Percentiles rank a stretch among this genome's conserved stretches.
Evolutionary conservation across 2,888 invertebrate species (phyloP).

Genomic region (Macaria notata): DNA sequence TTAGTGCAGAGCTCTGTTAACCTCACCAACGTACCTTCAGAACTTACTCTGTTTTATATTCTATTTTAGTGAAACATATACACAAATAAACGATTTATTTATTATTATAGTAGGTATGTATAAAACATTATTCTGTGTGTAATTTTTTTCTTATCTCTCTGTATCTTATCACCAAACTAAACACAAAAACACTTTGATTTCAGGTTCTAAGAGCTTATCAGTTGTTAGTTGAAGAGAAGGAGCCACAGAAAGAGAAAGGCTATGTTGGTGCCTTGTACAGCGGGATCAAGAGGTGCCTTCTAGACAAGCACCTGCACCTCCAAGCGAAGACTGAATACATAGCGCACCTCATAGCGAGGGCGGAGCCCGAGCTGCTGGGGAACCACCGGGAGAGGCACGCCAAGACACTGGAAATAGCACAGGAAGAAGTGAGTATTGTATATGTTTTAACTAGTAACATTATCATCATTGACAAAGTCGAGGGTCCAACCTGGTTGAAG

Average conservation of each 20-base stretch:
- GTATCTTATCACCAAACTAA: constrained; percentile 5
- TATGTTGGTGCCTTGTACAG: constrained; percentile 93
- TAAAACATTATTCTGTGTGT: no score
- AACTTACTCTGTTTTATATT: no score
- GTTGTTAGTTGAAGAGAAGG: constrained; percentile 91
- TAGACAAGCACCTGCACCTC: constrained; percentile 94
- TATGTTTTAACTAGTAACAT: background rate
- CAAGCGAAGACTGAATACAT: constrained; percentile 94
- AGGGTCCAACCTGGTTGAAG: no score
- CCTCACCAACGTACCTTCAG: no score
- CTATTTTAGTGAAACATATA: no score
- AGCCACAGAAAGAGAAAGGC: constrained; percentile 93
- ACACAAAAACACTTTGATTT: constrained; percentile 10
- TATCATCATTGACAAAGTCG: background rate
- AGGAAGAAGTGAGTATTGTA: constrained; percentile 87
- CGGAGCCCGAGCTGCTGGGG: constrained; percentile 95
- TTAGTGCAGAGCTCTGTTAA: no score
- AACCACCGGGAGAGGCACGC: constrained; percentile 95
- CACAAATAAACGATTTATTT: no score
- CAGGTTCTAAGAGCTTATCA: constrained; percentile 90
- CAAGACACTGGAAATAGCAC: constrained; percentile 97
- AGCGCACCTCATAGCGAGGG: constrained; percentile 92
- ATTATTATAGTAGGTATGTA: no score
- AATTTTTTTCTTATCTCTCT: background rate
- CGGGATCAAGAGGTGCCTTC: constrained; percentile 92